Conservation (phyloP, 2,797 vertebrate genomes). For the Tokudaia tokunoshimensis region DNA sequence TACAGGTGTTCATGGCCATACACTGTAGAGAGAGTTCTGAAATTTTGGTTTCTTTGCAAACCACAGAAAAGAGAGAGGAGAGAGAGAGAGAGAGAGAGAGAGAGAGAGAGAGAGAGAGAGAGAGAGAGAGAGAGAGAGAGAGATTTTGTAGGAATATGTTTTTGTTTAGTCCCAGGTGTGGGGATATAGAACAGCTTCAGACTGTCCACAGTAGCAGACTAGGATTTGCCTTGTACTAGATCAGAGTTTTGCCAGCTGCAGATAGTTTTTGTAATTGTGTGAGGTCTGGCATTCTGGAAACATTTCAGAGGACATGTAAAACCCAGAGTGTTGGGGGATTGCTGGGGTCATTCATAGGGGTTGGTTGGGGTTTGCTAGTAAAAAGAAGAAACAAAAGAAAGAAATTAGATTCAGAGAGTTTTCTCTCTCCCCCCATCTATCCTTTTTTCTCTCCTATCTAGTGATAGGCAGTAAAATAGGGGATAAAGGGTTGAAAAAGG, state of each 20-base stretch:
- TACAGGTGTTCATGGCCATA: neutral
- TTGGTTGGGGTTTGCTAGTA: neutral
- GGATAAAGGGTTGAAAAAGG: neutral
- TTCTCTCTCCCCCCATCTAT: neutral
- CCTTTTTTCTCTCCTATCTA: neutral
- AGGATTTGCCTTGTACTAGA: neutral
- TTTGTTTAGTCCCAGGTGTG: neutral
- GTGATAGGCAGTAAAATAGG: neutral
- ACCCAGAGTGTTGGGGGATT: neutral
- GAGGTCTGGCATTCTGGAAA: neutral
- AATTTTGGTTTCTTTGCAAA: neutral
- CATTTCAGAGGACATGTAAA: neutral
- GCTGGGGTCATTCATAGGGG: neutral
- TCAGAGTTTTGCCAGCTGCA: neutral
- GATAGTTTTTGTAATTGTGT: neutral
- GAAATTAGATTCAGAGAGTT: neutral
- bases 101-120: too few species aligned
- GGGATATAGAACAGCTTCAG: neutral
- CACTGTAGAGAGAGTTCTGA: neutral
- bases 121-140: neutral
- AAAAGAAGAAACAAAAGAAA: neutral
- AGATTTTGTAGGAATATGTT: neutral
- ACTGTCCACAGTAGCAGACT: neutral
- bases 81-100: too few species aligned
- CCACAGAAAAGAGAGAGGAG: too few species aligned